These are phyloP conservation scores for Mongoloraphidia duomilia DNA, from an alignment of 2,888 invertebrate genomes.

Conservation along the genomic window DNA sequence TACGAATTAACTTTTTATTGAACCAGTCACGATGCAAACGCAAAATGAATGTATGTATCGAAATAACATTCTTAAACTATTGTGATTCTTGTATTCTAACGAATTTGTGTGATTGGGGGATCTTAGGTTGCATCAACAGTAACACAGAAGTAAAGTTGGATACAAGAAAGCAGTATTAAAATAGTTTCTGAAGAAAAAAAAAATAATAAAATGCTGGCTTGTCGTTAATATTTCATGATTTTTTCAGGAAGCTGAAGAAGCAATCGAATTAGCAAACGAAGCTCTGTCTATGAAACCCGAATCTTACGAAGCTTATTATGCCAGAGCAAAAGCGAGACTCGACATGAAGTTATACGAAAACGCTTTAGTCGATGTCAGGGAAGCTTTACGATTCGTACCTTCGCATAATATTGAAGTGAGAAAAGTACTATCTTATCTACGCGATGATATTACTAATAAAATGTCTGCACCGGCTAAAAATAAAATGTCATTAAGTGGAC, in stretches of 20 bases:
- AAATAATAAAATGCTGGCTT: background rate
- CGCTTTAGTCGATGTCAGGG: slow-evolving; percentile 68
- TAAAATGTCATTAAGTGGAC: slow-evolving; percentile 15
- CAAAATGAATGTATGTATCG: slow-evolving; percentile 73
- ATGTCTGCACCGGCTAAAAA: slow-evolving; percentile 22
- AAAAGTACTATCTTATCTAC: slow-evolving; percentile 55
- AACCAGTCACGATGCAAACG: slow-evolving; percentile 88
- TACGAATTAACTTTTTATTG: slow-evolving; percentile 76
- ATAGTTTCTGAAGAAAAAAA: background rate
- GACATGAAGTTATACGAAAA: slow-evolving; percentile 57
- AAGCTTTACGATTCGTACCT: slow-evolving; percentile 63
- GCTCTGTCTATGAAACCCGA: slow-evolving; percentile 71
- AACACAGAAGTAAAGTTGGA: background rate
- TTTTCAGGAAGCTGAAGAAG: slow-evolving; percentile 65
- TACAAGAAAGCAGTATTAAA: background rate
- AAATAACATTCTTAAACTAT: too few species aligned
- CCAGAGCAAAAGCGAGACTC: slow-evolving; percentile 73
- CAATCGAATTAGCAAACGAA: slow-evolving; percentile 76
- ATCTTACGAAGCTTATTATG: slow-evolving; percentile 87
- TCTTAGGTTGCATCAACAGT: too few species aligned
- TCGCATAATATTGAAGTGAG: slow-evolving; percentile 56
- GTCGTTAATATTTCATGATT: slow-evolving; percentile 8
- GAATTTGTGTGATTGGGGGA: too few species aligned
- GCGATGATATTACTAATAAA: slow-evolving; percentile 54
- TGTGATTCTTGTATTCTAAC: too few species aligned